Evolutionary conservation across 2,113 vertebrate species (phyloP).

Genomic region (Ochotona princeps): DNA sequence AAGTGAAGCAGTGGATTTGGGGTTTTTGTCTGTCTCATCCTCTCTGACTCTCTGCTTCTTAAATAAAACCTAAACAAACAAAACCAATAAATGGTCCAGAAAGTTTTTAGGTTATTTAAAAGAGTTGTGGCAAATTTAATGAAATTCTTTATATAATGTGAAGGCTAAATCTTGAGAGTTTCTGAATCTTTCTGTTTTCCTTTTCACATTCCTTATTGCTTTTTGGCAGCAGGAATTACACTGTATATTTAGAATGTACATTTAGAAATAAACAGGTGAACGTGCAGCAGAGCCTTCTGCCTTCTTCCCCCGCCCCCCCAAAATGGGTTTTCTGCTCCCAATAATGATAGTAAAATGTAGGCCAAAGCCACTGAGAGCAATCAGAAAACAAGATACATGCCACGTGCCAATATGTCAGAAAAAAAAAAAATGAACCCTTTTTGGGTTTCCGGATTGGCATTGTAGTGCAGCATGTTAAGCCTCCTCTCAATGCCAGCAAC

Average conservation of each 20-base stretch:
- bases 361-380: neutral
- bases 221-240: neutral
- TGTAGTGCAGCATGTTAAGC: too few species aligned
- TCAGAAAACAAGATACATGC: neutral
- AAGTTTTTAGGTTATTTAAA: conserved; percentile 18
- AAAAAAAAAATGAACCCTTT: conserved; percentile 18
- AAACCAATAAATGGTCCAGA: neutral
- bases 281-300: neutral
- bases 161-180: conserved; percentile 2
- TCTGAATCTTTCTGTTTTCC: conserved; percentile 40
- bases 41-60: neutral
- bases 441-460: neutral
- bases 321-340: too few species aligned
- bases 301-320: too few species aligned
- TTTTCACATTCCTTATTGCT: conserved; percentile 24
- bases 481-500: too few species aligned
- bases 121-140: conserved; percentile 29
- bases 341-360: too few species aligned
- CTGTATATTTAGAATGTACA: conserved; percentile 18
- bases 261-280: conserved; percentile 45
- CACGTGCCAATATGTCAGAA: neutral
- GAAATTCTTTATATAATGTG: neutral
- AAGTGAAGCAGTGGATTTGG: too few species aligned
- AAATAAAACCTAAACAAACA: neutral
- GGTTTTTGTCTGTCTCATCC: too few species aligned